Conservation (phyloP, 2,113 vertebrate species). For the Tupaia tana region DNA sequence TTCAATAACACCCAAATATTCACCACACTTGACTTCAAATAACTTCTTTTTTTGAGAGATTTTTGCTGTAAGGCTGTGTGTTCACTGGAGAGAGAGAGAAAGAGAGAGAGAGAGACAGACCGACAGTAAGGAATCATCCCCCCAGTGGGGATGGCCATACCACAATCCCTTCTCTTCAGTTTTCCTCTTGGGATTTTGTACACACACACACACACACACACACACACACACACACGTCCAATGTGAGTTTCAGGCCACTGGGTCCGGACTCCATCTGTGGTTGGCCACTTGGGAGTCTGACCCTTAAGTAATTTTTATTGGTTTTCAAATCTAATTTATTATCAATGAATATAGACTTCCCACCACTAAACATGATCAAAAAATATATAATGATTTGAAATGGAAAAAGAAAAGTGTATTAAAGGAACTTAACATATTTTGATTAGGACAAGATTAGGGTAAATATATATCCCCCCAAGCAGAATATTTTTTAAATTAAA, state of each 20-base stretch:
- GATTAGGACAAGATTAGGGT: not conserved
- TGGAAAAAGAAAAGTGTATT: not conserved
- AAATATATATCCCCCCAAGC: not conserved
- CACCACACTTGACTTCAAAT: not conserved
- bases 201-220: too few species aligned
- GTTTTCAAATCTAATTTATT: slow-evolving; percentile 7
- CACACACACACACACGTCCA: too few species aligned
- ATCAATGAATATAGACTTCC: not conserved
- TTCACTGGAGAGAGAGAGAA: too few species aligned
- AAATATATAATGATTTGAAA: not conserved
- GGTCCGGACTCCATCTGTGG: too few species aligned
- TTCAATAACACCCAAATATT: not conserved
- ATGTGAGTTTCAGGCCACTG: too few species aligned
- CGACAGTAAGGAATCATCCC: too few species aligned
- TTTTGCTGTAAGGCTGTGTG: too few species aligned
- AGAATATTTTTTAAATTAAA: not conserved
- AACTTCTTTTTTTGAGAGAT: not conserved
- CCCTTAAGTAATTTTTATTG: not conserved
- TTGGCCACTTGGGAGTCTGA: too few species aligned
- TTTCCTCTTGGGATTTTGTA: too few species aligned
- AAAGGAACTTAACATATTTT: not conserved
- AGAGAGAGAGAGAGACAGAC: too few species aligned
- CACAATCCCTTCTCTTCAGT: too few species aligned
- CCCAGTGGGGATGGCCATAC: too few species aligned
- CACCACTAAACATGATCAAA: not conserved